phyloP scores from a whole-genome alignment of 2,113 vertebrate species.

The Varanus komodoensis region DNA sequence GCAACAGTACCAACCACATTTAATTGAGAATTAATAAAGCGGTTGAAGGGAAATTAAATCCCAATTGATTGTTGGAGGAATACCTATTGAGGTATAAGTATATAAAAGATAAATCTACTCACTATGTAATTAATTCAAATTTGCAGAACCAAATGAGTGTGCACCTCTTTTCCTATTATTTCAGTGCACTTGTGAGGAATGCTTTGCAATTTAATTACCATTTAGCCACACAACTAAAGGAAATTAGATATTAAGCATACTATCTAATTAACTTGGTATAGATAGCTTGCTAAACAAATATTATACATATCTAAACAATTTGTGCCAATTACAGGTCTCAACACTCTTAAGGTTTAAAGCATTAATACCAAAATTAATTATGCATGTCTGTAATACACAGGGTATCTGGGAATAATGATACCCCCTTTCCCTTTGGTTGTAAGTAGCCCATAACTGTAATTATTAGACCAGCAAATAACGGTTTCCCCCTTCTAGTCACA shows the following conservation, averaged over 20 bases:
- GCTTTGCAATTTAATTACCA: constrained; percentile 71
- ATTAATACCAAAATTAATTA: constrained; percentile 21
- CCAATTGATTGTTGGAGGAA: constrained; percentile 58
- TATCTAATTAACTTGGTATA: constrained; percentile 70
- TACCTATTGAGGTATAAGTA: constrained; percentile 71
- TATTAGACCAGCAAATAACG: not conserved
- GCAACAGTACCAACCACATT: constrained; percentile 58
- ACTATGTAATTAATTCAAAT: constrained; percentile 75
- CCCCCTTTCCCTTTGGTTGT: not conserved
- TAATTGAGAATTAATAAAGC: constrained; percentile 72
- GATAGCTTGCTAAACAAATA: constrained; percentile 73
- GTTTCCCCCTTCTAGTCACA: not conserved
- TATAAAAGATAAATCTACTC: constrained; percentile 75
- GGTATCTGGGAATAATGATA: not conserved
- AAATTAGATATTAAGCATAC: constrained; percentile 69
- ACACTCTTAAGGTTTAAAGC: constrained; percentile 2
- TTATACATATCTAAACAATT: constrained; percentile 67
- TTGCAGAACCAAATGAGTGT: constrained; percentile 65
- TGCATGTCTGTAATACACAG: not conserved
- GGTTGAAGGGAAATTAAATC: constrained; percentile 69
- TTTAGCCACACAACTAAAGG: constrained; percentile 68
- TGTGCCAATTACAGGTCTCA: constrained; percentile 23
- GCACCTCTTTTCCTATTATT: constrained; percentile 64
- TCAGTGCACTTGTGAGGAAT: constrained; percentile 70
- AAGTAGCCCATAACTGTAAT: not conserved